These are phyloP conservation scores for Quiscalus mexicanus DNA, from an alignment of 2,113 vertebrate species.

Conservation along the genomic window DNA sequence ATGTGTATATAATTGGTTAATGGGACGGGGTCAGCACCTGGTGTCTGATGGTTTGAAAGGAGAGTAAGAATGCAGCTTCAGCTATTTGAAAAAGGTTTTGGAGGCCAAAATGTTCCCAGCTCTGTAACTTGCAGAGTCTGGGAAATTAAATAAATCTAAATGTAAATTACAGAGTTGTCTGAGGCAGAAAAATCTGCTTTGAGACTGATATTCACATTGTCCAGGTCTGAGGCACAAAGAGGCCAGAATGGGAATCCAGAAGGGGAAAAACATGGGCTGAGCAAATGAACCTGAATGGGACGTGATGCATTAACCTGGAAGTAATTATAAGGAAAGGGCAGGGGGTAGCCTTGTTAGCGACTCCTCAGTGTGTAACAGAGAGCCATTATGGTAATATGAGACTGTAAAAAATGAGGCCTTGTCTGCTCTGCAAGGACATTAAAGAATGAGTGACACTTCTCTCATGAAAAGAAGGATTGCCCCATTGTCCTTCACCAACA, in stretches of 20 bases:
- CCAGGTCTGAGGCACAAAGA: neutral
- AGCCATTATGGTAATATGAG: constrained; percentile 16
- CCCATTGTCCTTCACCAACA: constrained; percentile 28
- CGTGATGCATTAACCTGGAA: constrained; percentile 47
- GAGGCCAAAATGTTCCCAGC: constrained; percentile 69
- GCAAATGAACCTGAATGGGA: neutral
- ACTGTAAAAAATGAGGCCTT: constrained; percentile 47
- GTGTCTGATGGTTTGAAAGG: constrained; percentile 68
- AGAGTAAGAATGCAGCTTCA: constrained; percentile 65
- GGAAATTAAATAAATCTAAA: constrained; percentile 77
- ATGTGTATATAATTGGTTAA: constrained; percentile 71
- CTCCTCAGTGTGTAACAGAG: neutral
- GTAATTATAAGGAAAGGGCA: constrained; percentile 58
- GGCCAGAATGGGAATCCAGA: neutral
- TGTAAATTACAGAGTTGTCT: constrained; percentile 73
- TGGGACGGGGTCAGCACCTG: constrained; percentile 72
- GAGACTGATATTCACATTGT: constrained; percentile 61
- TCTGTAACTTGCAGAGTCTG: constrained; percentile 64
- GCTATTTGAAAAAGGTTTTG: constrained; percentile 71
- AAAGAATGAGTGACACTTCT: constrained; percentile 26
- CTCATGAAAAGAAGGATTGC: constrained; percentile 14
- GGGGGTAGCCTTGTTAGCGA: neutral
- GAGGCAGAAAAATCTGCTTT: constrained; percentile 53
- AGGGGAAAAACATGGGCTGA: neutral
- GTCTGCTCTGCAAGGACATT: constrained; percentile 14